phyloP scores from a whole-genome alignment of 1,140 invertebrate species.

The Daktulosphaira vitifoliae region DNA sequence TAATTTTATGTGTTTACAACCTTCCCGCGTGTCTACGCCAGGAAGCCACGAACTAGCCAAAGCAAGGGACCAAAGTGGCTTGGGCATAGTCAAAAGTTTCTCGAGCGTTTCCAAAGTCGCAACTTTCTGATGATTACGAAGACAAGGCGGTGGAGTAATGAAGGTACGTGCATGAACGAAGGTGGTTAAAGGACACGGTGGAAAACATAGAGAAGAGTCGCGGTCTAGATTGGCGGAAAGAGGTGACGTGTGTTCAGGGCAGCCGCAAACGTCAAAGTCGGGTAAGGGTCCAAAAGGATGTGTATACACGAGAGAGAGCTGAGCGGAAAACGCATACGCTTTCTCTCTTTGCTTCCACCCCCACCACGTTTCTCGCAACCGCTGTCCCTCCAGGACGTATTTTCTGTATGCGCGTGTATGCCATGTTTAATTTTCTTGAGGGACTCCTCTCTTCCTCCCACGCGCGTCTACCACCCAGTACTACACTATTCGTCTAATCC shows the following conservation, averaged over 20 bases:
- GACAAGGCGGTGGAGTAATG: neutral
- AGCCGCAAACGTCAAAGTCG: conserved; percentile 33
- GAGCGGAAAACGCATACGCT: too few species aligned
- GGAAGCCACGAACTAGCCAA: neutral
- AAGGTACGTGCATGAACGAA: neutral
- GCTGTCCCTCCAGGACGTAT: conserved; percentile 24
- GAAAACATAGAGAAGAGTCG: neutral
- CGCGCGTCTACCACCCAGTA: neutral
- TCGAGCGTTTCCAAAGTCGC: conserved; percentile 30
- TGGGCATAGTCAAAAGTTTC: conserved; percentile 33
- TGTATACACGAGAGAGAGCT: conserved; percentile 6
- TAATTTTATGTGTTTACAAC: conserved; percentile 33
- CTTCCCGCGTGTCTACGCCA: neutral
- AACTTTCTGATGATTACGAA: conserved; percentile 24
- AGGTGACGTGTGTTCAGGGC: conserved; percentile 24
- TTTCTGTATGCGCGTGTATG: conserved; percentile 18
- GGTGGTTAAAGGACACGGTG: too few species aligned
- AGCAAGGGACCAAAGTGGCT: conserved; percentile 10
- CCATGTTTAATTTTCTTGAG: conserved; percentile 34
- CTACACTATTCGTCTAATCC: conserved; percentile 20
- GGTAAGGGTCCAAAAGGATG: conserved; percentile 31
- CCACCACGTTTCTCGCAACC: neutral
- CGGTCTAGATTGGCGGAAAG: neutral
- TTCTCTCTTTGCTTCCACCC: neutral
- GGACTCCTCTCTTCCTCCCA: neutral